Conservation (phyloP, 2,888 invertebrate genomes). For the Scaptomyza parva region DNA sequence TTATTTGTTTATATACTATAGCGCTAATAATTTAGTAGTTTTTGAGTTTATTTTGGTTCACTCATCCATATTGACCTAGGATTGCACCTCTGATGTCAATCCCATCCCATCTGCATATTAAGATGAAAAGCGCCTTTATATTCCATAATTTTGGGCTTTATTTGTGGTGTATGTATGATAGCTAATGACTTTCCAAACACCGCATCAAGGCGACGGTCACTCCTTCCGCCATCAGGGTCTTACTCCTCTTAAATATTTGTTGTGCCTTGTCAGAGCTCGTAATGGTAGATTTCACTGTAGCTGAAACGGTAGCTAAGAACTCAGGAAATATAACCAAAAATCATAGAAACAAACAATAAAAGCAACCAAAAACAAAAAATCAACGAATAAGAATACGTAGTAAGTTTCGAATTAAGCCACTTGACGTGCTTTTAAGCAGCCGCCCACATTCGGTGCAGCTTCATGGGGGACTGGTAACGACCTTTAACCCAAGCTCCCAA, state of each 20-base stretch:
- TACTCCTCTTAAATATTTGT: not conserved
- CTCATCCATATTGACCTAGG: no score
- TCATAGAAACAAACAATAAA: slow-evolving; percentile 49
- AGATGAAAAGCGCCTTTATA: no score
- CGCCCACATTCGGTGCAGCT: not conserved
- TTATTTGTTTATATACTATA: no score
- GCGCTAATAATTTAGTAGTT: no score
- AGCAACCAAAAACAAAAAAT: slow-evolving; percentile 46
- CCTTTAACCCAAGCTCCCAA: slow-evolving; percentile 71
- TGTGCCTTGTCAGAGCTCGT: slow-evolving; percentile 11
- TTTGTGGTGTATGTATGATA: no score
- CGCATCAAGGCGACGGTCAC: not conserved
- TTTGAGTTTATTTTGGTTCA: no score
- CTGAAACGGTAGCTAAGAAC: slow-evolving; percentile 70
- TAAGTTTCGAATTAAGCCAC: slow-evolving; percentile 73
- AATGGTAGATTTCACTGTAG: slow-evolving; percentile 10
- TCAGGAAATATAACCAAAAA: slow-evolving; percentile 70
- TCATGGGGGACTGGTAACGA: slow-evolving; percentile 61
- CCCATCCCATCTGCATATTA: no score
- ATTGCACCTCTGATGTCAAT: no score
- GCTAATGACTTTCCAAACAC: not conserved
- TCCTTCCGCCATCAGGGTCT: not conserved
- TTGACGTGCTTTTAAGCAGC: slow-evolving; percentile 76
- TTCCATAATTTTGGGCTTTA: no score
- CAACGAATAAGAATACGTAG: slow-evolving; percentile 56